Conservation (phyloP, 2,797 vertebrate species). For the Clamator glandarius region DNA sequence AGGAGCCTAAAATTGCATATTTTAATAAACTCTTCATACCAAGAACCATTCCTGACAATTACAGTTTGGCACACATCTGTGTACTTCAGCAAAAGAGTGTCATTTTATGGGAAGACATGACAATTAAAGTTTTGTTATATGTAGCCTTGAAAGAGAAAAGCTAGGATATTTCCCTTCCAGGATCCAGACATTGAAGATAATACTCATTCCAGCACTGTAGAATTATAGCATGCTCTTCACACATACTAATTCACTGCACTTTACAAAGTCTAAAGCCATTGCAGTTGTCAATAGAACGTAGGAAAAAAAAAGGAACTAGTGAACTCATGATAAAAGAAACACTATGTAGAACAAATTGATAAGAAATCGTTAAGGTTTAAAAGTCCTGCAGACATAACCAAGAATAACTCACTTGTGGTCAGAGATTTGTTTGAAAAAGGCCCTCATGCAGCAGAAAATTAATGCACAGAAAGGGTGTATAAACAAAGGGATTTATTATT, state of each 20-base stretch:
- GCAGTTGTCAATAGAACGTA: background rate
- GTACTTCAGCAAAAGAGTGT: background rate
- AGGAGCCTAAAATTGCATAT: background rate
- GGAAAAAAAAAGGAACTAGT: background rate
- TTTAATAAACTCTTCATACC: background rate
- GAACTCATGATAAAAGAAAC: background rate
- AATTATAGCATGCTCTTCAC: background rate
- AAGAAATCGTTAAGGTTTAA: conserved; percentile 4
- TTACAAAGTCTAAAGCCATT: background rate
- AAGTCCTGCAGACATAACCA: background rate
- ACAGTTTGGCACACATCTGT: background rate
- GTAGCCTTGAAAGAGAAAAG: background rate
- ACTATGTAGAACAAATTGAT: background rate
- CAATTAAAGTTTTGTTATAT: background rate
- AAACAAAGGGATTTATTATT: background rate
- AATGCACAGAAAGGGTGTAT: background rate
- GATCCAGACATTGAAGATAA: background rate
- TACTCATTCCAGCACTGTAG: background rate
- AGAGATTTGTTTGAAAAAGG: background rate
- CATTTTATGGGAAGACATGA: background rate
- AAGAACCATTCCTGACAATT: background rate
- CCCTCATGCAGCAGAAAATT: background rate
- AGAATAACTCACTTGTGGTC: background rate
- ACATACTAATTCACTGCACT: background rate
- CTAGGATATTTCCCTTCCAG: background rate